Base-by-base conservation (phyloP, 1,140 invertebrate genomes). In the Drosophila virilis region DNA sequence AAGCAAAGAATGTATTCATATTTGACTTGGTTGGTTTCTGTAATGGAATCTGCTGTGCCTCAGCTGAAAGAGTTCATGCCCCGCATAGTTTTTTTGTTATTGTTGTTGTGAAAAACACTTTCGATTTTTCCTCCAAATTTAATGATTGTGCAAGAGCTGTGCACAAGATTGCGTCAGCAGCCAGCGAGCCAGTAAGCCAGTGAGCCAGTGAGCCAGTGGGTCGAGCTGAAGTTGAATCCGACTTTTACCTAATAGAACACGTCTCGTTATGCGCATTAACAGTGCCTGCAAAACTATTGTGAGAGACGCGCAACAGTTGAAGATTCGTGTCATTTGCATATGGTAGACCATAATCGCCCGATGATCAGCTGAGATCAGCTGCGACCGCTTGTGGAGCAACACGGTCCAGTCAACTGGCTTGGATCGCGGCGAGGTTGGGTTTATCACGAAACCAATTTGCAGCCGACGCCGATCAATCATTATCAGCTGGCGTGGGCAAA, bases 211-310 rank as follows among this genome's bases (percentile, higher is more conserved):
- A 48, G 22, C 22, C 46, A 43, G 40, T 33, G 64, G 54, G n/a
- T 37, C 51, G 51, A 50, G 51, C 8, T 73, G 35, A 32, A 33
- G 35, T 37, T 52, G 55, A 9, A 7, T 48, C 52, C 43, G 12
- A 62, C 74, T 74, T 77, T 81, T 78, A 60, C 62, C 51, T 38
- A 52, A 61, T 68, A 86, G 83, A 86, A 86, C 83, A 86, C 82
- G 82, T 88, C 83, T 66, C 76, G 83, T 64, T 78, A 78, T 88
- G 83, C 51, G 17, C 65, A 82, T 86, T 88, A 88, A 32, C 40
- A 13, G 35, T 60, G 51, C 22, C 22, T 72, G 67, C 67, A 72
- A 40, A 59, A 48, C 61, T 67, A 66, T 80, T 70, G 74, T 75
- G 58, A 58, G 71, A 71, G 60, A 64, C 2, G 8, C 46, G 33